Evolutionary conservation across 2,797 vertebrate species (phyloP).

Genomic region (Dallia pectoralis): DNA sequence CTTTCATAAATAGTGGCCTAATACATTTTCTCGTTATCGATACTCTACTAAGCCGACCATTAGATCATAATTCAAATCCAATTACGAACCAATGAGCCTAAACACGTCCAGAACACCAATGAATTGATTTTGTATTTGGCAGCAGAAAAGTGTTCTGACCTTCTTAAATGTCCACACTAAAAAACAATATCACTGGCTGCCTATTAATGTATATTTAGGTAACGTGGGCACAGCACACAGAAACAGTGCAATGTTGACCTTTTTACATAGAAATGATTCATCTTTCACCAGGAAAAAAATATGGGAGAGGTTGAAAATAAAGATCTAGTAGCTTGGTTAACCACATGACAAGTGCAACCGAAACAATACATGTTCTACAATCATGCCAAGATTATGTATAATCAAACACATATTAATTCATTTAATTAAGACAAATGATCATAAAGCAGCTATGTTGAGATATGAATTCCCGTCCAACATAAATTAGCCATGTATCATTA

Average conservation of each 20-base stretch:
- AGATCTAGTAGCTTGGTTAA: not conserved
- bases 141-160: not conserved
- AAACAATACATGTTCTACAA: not conserved
- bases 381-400: not conserved
- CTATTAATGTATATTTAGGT: not conserved
- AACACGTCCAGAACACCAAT: not conserved
- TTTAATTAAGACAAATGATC: not conserved
- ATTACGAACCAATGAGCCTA: not conserved
- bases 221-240: not conserved
- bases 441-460: not conserved
- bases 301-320: not conserved
- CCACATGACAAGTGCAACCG: not conserved
- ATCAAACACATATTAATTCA: not conserved
- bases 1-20: not conserved
- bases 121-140: not conserved
- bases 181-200: not conserved
- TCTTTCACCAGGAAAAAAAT: not conserved
- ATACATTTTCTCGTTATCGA: not conserved
- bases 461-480: not conserved
- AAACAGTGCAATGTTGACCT: not conserved
- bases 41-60: not conserved
- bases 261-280: not conserved
- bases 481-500: not conserved
- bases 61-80: conserved; percentile 3
- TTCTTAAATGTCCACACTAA: conserved; percentile 1